Percentiles rank a stretch among this genome's conserved stretches.
Conservation (phyloP, 1,140 invertebrate species). For the Hesperophylax magnus region DNA sequence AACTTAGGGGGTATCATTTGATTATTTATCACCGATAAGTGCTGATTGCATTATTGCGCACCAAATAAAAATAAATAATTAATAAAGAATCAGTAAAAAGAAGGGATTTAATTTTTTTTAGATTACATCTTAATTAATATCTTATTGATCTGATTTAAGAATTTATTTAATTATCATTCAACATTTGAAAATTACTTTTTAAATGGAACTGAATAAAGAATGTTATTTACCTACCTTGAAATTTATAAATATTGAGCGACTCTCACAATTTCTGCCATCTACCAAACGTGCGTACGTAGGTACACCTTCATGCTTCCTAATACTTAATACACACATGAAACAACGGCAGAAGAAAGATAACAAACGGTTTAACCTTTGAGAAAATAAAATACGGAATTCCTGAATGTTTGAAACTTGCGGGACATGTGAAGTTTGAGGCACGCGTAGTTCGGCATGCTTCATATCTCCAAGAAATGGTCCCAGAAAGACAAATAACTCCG, state of each 20-base stretch:
- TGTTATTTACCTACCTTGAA: no score
- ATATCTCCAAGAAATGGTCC: conserved; percentile 19
- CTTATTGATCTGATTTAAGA: no score
- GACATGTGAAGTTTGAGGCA: conserved; percentile 21
- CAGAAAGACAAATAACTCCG: conserved; percentile 32
- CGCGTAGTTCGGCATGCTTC: background rate
- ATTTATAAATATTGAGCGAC: no score
- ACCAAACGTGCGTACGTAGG: no score
- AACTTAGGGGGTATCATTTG: background rate
- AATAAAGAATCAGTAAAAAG: no score
- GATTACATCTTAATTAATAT: no score
- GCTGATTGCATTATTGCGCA: background rate
- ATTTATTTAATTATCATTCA: no score
- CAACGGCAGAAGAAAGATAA: conserved; percentile 10
- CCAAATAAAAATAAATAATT: background rate
- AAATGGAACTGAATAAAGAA: no score
- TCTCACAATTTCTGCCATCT: no score
- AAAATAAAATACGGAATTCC: conserved; percentile 7
- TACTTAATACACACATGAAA: background rate
- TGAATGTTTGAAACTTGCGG: conserved; percentile 21
- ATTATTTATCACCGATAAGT: background rate
- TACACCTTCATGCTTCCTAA: no score
- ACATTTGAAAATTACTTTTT: no score
- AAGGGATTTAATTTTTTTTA: no score
- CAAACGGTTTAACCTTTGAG: conserved; percentile 11